Percentiles rank a stretch among this genome's conserved stretches.
Evolutionary conservation across 2,888 invertebrate genomes (phyloP).

Genomic region (Gasteruption jaculator): DNA sequence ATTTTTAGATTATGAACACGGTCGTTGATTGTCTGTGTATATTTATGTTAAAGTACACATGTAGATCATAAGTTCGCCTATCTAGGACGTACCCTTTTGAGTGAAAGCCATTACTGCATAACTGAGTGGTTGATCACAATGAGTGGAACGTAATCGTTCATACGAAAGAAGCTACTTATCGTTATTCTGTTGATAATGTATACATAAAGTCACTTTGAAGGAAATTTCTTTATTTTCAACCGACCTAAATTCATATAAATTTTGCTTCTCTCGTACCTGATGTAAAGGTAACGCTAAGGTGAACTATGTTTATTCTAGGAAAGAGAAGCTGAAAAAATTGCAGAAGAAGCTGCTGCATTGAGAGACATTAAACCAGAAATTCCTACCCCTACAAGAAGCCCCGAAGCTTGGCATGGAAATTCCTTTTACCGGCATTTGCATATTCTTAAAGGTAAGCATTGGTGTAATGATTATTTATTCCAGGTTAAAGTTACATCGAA

Average conservation of each 20-base stretch:
- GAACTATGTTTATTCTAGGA: slow-evolving; percentile 31
- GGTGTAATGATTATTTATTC: no score
- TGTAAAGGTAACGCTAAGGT: background rate
- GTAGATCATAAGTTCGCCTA: no score
- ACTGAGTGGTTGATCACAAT: slow-evolving; percentile 41
- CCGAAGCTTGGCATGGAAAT: slow-evolving; percentile 43
- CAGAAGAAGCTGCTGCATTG: slow-evolving; percentile 38
- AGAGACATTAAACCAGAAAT: slow-evolving; percentile 43
- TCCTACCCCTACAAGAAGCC: slow-evolving; percentile 33
- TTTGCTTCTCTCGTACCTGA: no score
- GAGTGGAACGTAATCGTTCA: slow-evolving; percentile 37
- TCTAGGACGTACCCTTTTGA: no score
- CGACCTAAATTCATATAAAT: no score
- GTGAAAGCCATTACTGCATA: slow-evolving; percentile 47
- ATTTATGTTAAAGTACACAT: no score
- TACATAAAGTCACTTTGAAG: slow-evolving; percentile 10
- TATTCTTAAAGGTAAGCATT: slow-evolving; percentile 40
- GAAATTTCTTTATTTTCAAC: no score
- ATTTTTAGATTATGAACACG: no score
- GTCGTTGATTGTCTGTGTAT: no score
- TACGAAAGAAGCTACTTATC: no score
- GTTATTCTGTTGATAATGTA: no score
- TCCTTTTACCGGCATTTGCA: slow-evolving; percentile 41
- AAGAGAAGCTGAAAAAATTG: slow-evolving; percentile 44
- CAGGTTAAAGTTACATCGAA: no score